Percentiles rank a stretch among this genome's conserved stretches.
Evolutionary conservation across 2,888 invertebrate species (phyloP).

Genomic region (Drosophila tanythrix): DNA sequence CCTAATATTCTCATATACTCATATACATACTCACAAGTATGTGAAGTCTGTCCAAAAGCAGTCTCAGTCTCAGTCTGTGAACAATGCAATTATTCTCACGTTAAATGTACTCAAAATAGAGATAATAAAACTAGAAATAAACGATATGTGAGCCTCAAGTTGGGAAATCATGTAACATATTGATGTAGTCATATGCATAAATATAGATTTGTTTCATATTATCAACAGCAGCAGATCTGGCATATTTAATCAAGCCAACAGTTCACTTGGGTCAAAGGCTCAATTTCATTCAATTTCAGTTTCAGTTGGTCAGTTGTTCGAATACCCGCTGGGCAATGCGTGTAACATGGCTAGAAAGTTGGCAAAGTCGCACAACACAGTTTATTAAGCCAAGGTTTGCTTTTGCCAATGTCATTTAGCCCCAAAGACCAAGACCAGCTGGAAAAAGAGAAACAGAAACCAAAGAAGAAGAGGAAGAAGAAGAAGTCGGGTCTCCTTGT

Average conservation of each 20-base stretch:
- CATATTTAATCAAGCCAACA: not conserved
- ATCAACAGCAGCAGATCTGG: not conserved
- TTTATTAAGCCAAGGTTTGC: constrained; percentile 61
- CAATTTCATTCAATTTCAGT: constrained; percentile 3
- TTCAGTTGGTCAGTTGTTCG: not conserved
- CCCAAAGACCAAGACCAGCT: constrained; percentile 1
- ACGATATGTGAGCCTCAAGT: too few relatives aligned
- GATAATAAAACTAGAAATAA: not conserved
- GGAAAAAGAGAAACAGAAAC: not conserved
- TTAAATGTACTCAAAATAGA: not conserved
- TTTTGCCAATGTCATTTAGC: constrained; percentile 23
- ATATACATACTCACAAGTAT: not conserved
- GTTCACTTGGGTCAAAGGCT: constrained; percentile 1
- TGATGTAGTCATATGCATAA: not conserved
- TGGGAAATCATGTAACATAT: not conserved
- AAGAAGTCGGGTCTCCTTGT: not conserved
- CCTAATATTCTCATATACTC: too few relatives aligned
- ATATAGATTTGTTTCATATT: not conserved
- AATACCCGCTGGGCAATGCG: constrained; percentile 11
- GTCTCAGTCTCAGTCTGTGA: not conserved
- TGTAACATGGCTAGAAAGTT: constrained; percentile 11
- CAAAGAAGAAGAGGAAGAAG: not conserved
- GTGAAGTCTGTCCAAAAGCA: too few relatives aligned
- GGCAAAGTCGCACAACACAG: constrained; percentile 31
- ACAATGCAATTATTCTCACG: not conserved